Base-by-base conservation (phyloP, 2,797 vertebrate species). In the Setipinna tenuifilis region DNA sequence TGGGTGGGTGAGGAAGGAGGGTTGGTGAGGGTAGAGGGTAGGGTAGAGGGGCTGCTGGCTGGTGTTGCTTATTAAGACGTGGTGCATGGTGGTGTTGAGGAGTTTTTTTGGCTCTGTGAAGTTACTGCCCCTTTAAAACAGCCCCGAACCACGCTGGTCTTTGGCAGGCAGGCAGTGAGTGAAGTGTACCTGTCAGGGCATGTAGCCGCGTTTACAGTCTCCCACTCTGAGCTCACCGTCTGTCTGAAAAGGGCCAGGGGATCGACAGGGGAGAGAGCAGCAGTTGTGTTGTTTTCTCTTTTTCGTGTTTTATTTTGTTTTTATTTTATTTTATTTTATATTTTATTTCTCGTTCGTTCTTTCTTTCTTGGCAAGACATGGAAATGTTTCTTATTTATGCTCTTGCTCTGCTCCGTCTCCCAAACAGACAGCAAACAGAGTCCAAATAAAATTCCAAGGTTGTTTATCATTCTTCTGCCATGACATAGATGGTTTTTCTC, bases 161-260 rank as follows among this genome's bases (percentile, higher is more conserved):
- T 81, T 87, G 83, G 80, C 81, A 59, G 71, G 16, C 71, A 78
- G 31, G 44, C 17, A 44, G 68, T 35, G 28, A 78, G 35, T 71
- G 71, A 12, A 75, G 80, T 31, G 21, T 88, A 87, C 90, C 86
- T 92, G 92, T 87, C 88, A 84, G 87, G 89, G 25, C 92, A 90
- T 6, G 92, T 82, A 84, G 17, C 21, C 82, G n/a, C 35, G 28
- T 82, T 28, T 71, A n/a, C 31, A 21, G 23, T 23, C 50, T 25
- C 21, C 21, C 65, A 7, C 58, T n/a, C 14, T 19, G 12, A 46
- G 48, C 50, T 25, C 62, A 83, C 59, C 71, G 86, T 83, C 84
- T 62, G 86, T 80, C 6, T 4, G 71, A 14, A 17, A 78, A 71
- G 6, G 65, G 71, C 71, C 35, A 9, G 31, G 71, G 71, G 71